These are phyloP conservation scores for Sinelater perroti DNA, from an alignment of 2,888 invertebrate species.

Conservation along the genomic window DNA sequence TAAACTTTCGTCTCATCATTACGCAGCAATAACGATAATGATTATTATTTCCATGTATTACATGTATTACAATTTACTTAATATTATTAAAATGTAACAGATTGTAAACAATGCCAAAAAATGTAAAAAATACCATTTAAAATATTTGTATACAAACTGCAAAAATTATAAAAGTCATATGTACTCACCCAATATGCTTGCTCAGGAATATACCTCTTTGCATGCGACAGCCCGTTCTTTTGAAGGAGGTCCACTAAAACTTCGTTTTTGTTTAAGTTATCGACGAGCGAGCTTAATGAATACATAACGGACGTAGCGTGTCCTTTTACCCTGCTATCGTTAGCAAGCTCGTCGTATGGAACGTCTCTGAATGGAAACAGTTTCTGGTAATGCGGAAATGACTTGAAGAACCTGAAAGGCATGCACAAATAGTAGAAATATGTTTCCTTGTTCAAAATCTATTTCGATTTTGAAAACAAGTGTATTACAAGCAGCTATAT, in stretches of 20 bases:
- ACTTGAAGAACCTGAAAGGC: slow-evolving; percentile 61
- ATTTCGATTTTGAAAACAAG: no score
- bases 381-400: slow-evolving; percentile 62
- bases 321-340: slow-evolving; percentile 63
- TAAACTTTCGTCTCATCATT: no score
- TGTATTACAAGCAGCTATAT: no score
- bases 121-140: no score
- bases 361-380: slow-evolving; percentile 63
- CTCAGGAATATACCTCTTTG: slow-evolving; percentile 37
- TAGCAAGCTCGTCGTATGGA: slow-evolving; percentile 58
- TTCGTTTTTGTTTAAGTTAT: slow-evolving; percentile 63
- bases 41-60: not conserved
- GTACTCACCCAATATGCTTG: slow-evolving; percentile 41
- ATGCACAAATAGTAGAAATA: not conserved
- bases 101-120: no score
- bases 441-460: no score
- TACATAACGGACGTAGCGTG: slow-evolving; percentile 64
- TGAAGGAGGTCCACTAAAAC: slow-evolving; percentile 61
- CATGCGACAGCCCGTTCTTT: slow-evolving; percentile 62
- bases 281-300: slow-evolving; percentile 62
- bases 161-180: not conserved
- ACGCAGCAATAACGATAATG: no score
- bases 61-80: no score
- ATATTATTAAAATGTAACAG: no score
- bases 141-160: not conserved